Evolutionary conservation across 2,888 invertebrate genomes (phyloP), one percentile per base, ranked within the genome.

Genomic region (Dinocampus coccinellae): DNA sequence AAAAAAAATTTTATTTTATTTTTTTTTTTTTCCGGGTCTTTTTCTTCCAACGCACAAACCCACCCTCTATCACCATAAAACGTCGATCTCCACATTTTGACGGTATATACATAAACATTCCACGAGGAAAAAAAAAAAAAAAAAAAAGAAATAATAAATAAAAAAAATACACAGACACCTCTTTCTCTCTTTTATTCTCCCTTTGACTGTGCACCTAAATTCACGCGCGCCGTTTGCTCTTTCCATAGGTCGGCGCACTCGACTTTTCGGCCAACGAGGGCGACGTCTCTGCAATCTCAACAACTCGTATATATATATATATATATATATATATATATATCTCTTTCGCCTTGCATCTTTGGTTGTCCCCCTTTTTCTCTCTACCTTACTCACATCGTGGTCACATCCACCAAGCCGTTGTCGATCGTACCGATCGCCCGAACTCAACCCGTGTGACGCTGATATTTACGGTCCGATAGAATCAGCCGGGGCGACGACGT

Each of bases 391-490:
- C 47, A 47, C 47, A 47, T 47, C 47, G 47, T 47, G 47, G 47
- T 47, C 20, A 16, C 47, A n/a, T 68, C 61, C 68, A 69, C 69
- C 73, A 69, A 63, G 71, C 73, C 74, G 71, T 71, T 71, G 67
- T 70, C 71, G 69, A 71, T 71, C 63, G 39, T 36, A 52, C 64
- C 47, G 69, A 62, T 66, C 33, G 58, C 29, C 52, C 61, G 29
- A 24, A 29, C 68, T 52, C 29, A 75, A n/a, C 71, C 77, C 75
- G 75, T 82, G 82, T 80, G 82, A 83, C 79, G 84, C 81, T 84
- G 84, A 85, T 85, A 85, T 85, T 85, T 85, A 85, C 84, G 84
- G 82, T 83, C 83, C 83, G 85, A 86, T 85, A 84, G 85, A 86
- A 86, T 85, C 85, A 81, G 82, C 83, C 77, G 81, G 79, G n/a